Evolutionary conservation across 2,113 vertebrate genomes (phyloP).

Genomic region (Solea solea): DNA sequence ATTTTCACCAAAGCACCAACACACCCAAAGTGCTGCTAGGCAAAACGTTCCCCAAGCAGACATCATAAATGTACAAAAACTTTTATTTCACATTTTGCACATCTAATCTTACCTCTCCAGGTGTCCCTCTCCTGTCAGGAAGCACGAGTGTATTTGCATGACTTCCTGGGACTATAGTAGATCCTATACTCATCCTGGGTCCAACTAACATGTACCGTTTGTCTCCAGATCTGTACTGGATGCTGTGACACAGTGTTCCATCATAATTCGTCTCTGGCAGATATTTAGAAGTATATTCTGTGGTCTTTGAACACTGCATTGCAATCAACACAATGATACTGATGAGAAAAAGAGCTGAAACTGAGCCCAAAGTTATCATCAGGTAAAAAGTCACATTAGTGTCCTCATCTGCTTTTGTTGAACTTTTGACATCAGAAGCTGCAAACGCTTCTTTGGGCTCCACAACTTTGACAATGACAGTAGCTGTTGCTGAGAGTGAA

Average conservation of each 20-base stretch:
- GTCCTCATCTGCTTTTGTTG: neutral
- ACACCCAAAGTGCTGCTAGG: no score
- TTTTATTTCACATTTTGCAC: no score
- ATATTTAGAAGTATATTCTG: constrained; percentile 17
- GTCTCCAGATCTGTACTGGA: constrained; percentile 28
- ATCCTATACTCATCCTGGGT: constrained; percentile 60
- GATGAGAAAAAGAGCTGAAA: constrained; percentile 12
- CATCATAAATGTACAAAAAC: no score
- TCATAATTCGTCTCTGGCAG: constrained; percentile 8
- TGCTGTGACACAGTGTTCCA: constrained; percentile 18
- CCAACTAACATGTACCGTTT: constrained; percentile 52
- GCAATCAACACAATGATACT: constrained; percentile 6
- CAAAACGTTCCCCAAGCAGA: no score
- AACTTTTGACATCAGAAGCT: constrained; percentile 12
- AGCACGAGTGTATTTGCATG: constrained; percentile 39
- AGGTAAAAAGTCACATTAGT: constrained; percentile 9
- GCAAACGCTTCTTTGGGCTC: constrained; percentile 25
- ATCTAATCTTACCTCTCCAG: constrained; percentile 20
- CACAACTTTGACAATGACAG: constrained; percentile 9
- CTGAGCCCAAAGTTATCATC: constrained; percentile 18
- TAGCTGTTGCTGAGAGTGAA: constrained; percentile 16
- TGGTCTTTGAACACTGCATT: constrained; percentile 16
- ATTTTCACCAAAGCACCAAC: no score
- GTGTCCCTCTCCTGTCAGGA: constrained; percentile 21
- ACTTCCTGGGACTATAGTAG: constrained; percentile 52